Evolutionary conservation across 2,113 vertebrate species (phyloP).

Genomic region (Phasianus colchicus): DNA sequence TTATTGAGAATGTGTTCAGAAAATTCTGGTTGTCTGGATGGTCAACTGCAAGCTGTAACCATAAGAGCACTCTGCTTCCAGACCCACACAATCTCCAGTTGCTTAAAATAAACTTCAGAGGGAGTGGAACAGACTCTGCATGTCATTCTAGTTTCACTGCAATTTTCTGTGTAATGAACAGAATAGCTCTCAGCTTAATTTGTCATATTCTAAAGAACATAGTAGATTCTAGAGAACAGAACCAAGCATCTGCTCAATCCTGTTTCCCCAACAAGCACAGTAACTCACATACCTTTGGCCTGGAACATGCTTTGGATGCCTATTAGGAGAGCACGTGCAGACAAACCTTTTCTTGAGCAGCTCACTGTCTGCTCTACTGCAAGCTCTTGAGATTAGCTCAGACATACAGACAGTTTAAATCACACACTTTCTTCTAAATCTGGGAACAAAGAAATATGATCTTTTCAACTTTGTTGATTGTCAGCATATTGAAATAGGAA

Average conservation of each 20-base stretch:
- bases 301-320: neutral
- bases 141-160: neutral
- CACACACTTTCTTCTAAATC: neutral
- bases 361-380: constrained; percentile 2
- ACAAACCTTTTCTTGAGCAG: neutral
- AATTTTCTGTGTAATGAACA: neutral
- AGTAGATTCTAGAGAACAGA: neutral
- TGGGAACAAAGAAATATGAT: neutral
- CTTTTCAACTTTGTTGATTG: neutral
- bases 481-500: constrained; percentile 50
- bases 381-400: constrained; percentile 14
- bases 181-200: neutral
- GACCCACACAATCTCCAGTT: neutral
- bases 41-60: neutral
- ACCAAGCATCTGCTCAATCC: neutral
- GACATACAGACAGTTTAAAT: neutral
- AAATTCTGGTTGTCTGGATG: neutral
- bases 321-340: neutral
- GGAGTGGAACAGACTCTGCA: neutral
- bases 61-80: neutral
- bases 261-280: neutral
- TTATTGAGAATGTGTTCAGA: neutral
- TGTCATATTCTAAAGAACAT: neutral
- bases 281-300: neutral
- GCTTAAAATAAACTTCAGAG: neutral